Evolutionary conservation across 30 jellyfish, hydroid and myxozoan species (phyloP).

Genomic region (Hydractinia echinata): DNA sequence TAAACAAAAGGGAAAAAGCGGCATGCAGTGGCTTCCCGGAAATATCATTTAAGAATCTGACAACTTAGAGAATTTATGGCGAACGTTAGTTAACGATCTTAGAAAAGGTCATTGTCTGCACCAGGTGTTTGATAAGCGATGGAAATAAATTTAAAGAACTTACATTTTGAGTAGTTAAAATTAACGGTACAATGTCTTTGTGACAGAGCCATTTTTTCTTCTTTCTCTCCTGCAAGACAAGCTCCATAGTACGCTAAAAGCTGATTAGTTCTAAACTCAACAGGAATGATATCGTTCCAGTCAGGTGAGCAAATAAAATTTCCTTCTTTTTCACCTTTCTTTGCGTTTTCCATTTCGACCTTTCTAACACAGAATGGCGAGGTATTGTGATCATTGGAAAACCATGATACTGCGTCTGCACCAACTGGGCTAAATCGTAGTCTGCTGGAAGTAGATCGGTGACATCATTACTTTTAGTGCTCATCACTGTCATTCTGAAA

Average conservation of each 20-base stretch:
- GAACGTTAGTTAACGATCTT: too few relatives aligned
- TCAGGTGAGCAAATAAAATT: neutral
- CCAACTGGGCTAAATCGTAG: neutral
- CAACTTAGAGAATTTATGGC: too few relatives aligned
- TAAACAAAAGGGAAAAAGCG: too few relatives aligned
- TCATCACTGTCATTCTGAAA: neutral
- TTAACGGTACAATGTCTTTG: conserved; percentile 13
- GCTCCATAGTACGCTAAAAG: conserved; percentile 1
- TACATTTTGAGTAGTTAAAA: neutral
- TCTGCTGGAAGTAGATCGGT: neutral
- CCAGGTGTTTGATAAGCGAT: too few relatives aligned
- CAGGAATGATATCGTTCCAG: neutral
- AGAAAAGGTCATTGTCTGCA: too few relatives aligned
- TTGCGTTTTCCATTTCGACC: neutral
- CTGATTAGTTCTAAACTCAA: neutral
- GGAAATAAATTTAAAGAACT: neutral
- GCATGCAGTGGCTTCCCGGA: too few relatives aligned
- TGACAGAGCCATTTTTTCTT: neutral
- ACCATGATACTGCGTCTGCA: neutral
- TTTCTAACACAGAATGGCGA: neutral
- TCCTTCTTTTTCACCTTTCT: neutral
- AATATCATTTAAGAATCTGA: too few relatives aligned
- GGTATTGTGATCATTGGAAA: neutral
- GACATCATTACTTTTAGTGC: neutral
- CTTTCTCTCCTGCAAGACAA: neutral